Evolutionary conservation across 2,888 invertebrate genomes (phyloP), one percentile per base, ranked within the genome.

Genomic region (Nemotelus pantherinus): DNA sequence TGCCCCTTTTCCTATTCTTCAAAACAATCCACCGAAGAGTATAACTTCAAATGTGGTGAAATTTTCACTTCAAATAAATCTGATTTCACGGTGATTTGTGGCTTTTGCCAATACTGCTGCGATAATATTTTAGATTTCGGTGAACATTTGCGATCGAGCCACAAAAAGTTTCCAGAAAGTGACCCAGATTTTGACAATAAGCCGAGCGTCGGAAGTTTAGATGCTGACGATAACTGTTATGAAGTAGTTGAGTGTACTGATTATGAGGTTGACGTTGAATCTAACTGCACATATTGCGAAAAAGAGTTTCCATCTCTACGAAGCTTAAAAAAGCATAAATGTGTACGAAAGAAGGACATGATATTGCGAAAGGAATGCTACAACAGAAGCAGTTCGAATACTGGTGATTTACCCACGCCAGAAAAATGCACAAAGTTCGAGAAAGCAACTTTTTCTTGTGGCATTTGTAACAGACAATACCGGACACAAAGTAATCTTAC

Each of bases 1-100:
- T 25, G 25, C 25, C 25, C 25, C 25, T 25, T 25, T 25, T 25
- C 25, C 25, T 25, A 25, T 25, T 25, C 25, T 25, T 25, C 25
- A 25, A 25, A 25, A 25, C 25, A 25, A 25, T 25, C 50, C 7
- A 5, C 6, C 43, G 39, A 4, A 9, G 39, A 63, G 44, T 60
- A 44, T 25, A 78, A 81, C 10, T 64, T 50, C 45, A 80, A 79
- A 10, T 79, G 79, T 53, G 79, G 79, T 4, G 79, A 77, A 60
- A 77, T 79, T 6, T 74, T 79, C 2, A 72, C 76, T 39, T 74
- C 77, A 10, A 74, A 74, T 41, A 58, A 58, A 39, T 71, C 48
- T 6, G 41, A 47, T 63, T 79, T 74, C 7, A 77, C 57, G 10
- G 60, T 79, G 47, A 25, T 65, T n/a, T 79, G 79, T 65, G 74